These are phyloP conservation scores for Eolophus roseicapilla DNA, from an alignment of 2,113 vertebrate species.

Conservation along the genomic window DNA sequence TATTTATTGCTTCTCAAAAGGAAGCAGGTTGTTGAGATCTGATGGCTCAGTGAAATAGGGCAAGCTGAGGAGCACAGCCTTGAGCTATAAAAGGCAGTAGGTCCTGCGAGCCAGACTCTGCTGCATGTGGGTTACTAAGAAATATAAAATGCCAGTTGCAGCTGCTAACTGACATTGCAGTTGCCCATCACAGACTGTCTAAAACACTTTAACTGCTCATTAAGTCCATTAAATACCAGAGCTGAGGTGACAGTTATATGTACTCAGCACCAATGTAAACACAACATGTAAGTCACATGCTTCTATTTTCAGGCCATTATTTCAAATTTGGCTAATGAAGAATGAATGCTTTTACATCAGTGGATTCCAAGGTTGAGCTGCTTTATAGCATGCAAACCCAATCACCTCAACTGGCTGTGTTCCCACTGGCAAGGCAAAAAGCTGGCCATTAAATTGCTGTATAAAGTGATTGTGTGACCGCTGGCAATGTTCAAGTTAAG, in stretches of 20 bases:
- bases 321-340: conserved; percentile 53
- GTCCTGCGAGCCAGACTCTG: neutral
- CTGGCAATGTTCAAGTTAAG: conserved; percentile 46
- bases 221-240: conserved; percentile 22
- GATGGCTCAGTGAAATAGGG: neutral
- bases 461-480: conserved; percentile 46
- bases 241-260: neutral
- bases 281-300: neutral
- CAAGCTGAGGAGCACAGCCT: neutral
- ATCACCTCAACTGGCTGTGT: conserved; percentile 22
- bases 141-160: neutral
- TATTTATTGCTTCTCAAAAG: neutral
- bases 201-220: conserved; percentile 23
- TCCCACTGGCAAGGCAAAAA: conserved; percentile 31
- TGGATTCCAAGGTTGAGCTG: conserved; percentile 1
- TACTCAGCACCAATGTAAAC: conserved; percentile 7
- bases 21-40: neutral
- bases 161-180: neutral
- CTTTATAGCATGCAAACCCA: conserved; percentile 32
- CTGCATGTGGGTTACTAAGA: neutral
- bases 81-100: neutral
- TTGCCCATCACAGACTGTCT: neutral
- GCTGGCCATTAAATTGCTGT: conserved; percentile 43
- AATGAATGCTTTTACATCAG: conserved; percentile 20
- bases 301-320: conserved; percentile 46